Base-by-base conservation (phyloP, 2,797 vertebrate species). In the Heliangelus exortis region DNA sequence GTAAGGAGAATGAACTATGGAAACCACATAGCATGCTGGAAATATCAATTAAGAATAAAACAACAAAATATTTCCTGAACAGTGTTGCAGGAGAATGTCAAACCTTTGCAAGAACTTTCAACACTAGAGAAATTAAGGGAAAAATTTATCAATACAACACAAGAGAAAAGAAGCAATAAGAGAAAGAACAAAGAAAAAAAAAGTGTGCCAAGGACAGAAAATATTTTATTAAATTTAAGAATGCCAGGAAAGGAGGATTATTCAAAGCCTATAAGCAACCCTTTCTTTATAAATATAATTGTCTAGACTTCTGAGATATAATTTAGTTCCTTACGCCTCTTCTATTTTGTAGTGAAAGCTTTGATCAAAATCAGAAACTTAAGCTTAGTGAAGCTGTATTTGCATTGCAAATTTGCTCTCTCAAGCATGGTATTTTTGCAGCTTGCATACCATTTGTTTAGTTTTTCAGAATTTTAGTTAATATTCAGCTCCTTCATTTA, bases 211-310 rank as follows among this genome's bases (percentile, higher is more conserved):
- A 95, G 59, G 72, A 92, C 20, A 90, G n/a, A 67, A 93, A 63
- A 7, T 23, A 83, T 75, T 91, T 88, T 83, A 92, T 88, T 91
- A 84, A 75, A 91, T 71, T 47, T 82, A 72, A 51, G 31, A 83
- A 58, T 51, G 51, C 5, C 5, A 58, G 15, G 34, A 68, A 82
- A 58, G 20, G 6, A 51, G 19, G 62, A 87, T 89, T 95, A 77
- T 57, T 69, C 63, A 85, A 90, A 90, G 45, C 33, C 39, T 84
- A 68, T 55, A 89, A 74, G 36, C 68, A 89, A 68, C 81, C 16
- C 22, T 84, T 96, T 77, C 33, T 79, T 79, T 84, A 90, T 76
- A 90, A 92, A 79, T 62, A 74, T 21, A 92, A 80, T 80, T 89
- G 48, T 54, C 59, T 73, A 92, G 59, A 76, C 14, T 7, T 71